phyloP scores from a whole-genome alignment of 2,797 vertebrate genomes.

The Xyrichtys novacula region DNA sequence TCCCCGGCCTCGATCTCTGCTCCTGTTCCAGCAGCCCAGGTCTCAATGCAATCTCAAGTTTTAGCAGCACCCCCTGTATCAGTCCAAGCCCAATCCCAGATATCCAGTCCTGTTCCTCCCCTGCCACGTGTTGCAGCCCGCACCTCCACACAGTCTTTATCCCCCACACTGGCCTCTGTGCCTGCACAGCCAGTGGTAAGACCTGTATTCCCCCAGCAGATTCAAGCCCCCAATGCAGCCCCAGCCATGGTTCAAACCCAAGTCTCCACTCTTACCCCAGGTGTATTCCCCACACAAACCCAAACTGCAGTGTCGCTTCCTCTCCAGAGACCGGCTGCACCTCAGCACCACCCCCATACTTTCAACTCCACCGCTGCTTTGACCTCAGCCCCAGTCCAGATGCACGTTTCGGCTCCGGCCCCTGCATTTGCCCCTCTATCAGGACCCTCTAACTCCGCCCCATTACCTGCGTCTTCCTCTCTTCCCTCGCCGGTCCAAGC shows the following conservation, averaged over 20 bases:
- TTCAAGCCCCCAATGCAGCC: slow-evolving; percentile 30
- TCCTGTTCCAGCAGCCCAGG: slow-evolving; percentile 35
- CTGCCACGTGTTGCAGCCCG: slow-evolving; percentile 28
- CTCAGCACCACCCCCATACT: slow-evolving; percentile 53
- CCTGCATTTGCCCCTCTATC: slow-evolving; percentile 31
- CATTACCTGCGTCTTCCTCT: slow-evolving; percentile 45
- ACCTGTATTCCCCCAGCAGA: slow-evolving; percentile 23
- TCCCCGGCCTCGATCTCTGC: slow-evolving; percentile 28
- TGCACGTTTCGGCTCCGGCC: slow-evolving; percentile 20
- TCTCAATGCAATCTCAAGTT: slow-evolving; percentile 35
- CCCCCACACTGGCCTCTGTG: slow-evolving; percentile 29
- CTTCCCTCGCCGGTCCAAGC: slow-evolving; percentile 62
- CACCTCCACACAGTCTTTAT: slow-evolving; percentile 34
- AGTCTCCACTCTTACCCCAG: slow-evolving; percentile 3
- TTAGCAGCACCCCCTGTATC: slow-evolving; percentile 19
- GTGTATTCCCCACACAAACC: slow-evolving; percentile 30
- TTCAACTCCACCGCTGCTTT: slow-evolving; percentile 23
- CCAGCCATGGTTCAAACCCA: slow-evolving; percentile 38
- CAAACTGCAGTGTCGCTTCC: slow-evolving; percentile 18
- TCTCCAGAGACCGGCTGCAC: slow-evolving; percentile 22
- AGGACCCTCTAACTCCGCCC: neutral
- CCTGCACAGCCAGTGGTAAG: slow-evolving; percentile 24
- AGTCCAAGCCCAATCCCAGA: slow-evolving; percentile 32
- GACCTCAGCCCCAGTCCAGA: slow-evolving; percentile 43
- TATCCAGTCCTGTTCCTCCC: slow-evolving; percentile 31